Percentiles rank a stretch among this genome's conserved stretches.
Conservation (phyloP, 2,113 vertebrate genomes). For the Capricornis sumatraensis region DNA sequence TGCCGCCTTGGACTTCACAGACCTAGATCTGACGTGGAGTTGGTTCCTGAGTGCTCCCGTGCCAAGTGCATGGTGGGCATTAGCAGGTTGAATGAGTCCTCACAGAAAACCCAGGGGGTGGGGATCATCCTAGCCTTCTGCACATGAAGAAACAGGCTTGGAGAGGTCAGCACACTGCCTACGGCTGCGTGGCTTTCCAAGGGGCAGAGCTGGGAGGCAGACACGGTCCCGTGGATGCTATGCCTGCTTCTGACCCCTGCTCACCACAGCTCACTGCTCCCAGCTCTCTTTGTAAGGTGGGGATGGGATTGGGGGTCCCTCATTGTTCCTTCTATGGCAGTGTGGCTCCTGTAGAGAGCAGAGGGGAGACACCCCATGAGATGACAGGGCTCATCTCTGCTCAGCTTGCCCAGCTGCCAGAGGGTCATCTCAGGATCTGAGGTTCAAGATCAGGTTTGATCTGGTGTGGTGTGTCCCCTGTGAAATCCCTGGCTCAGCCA, state of each 20-base stretch:
- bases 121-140: fast-evolving
- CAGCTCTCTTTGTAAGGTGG: neutral
- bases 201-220: neutral
- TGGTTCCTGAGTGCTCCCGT: fast-evolving
- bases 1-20: neutral
- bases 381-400: fast-evolving
- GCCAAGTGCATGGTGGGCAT: fast-evolving
- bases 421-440: neutral
- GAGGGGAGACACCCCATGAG: too few species aligned
- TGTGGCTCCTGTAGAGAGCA: neutral
- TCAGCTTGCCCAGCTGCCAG: neutral
- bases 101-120: fast-evolving
- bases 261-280: fast-evolving
- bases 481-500: neutral
- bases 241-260: neutral
- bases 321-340: neutral
- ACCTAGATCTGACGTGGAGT: fast-evolving
- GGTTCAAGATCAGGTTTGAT: neutral
- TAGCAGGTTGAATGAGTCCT: neutral
- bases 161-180: neutral
- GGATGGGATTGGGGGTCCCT: too few species aligned
- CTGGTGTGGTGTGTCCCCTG: fast-evolving
- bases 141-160: fast-evolving
- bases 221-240: fast-evolving
- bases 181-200: fast-evolving